Evolutionary conservation across 2,797 vertebrate genomes (phyloP), one percentile per base, ranked within the genome.

Genomic region (Cyprinella venusta): DNA sequence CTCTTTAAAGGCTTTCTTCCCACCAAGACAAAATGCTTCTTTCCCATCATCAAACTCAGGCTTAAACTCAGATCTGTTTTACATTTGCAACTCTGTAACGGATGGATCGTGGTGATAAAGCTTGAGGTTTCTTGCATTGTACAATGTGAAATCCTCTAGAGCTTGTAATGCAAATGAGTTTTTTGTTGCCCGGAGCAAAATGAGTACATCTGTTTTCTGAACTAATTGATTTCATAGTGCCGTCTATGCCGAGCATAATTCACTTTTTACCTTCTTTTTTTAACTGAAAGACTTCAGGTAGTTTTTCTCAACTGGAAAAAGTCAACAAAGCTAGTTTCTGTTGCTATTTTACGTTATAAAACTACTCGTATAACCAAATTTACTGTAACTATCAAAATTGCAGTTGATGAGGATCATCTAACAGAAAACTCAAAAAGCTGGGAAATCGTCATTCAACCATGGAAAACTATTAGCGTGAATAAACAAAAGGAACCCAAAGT

Each of bases 1-100:
- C 75, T 42, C 79, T 81, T 85, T 78, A 79, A 86, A 81, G 33
- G 36, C 79, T 83, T 86, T 86, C 76, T 82, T 79, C 81, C 81
- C 84, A 76, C 69, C 63, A 42, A 65, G 83, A 82, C 84, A 12
- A 82, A 74, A 83, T 63, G 68, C 56, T 64, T 42, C 13, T 84
- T 86, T 86, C 70, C 82, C 72, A 69, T 83, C 77, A 74, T 85
- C 65, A 80, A 50, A 72, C 59, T 68, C 50, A 0, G 56, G 70
- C 69, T 72, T 50, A 33, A 82, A 71, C 59, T 26, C 7, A 76
- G 54, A 2, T 78, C 71, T 61, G 63, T 45, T 87, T 38, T 74
- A 63, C 42, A 45, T 79, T 86, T 36, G 54, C 45, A 64, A 15
- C 42, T 71, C 78, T 69, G 21, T n/a, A 77, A 67, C 21, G 6